Conservation (phyloP, 2,113 vertebrate species). For the Onychostruthus taczanowskii region DNA sequence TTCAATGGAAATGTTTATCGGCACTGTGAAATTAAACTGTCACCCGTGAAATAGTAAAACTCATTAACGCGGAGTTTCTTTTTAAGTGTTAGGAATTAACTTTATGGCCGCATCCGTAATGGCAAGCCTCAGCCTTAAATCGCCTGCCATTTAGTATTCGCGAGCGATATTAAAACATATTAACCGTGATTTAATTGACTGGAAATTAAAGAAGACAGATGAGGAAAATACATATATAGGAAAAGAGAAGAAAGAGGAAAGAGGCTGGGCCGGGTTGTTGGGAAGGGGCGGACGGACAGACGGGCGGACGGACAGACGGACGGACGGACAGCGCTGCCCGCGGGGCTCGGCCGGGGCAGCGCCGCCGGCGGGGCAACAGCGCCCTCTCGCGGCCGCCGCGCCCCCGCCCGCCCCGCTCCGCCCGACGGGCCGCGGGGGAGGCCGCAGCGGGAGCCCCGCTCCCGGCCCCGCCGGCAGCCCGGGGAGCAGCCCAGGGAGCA, state of each 20-base stretch:
- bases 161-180: constrained; percentile 57
- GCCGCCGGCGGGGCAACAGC: constrained; percentile 53
- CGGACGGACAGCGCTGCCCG: not conserved
- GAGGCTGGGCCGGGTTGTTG: not conserved
- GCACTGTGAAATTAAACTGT: constrained; percentile 67
- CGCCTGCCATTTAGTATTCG: constrained; percentile 24
- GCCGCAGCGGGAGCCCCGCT: not conserved
- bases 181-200: constrained; percentile 52
- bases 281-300: no score
- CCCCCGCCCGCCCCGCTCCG: not conserved
- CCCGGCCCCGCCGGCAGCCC: not conserved
- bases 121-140: constrained; percentile 47
- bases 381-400: constrained; percentile 63
- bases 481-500: not conserved
- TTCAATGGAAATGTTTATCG: constrained; percentile 63
- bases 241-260: no score
- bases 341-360: not conserved
- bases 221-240: fast-evolving
- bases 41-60: constrained; percentile 69
- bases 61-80: constrained; percentile 67
- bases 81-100: constrained; percentile 66
- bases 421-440: not conserved
- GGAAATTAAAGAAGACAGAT: not conserved
- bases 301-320: not conserved
- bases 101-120: constrained; percentile 51